These are phyloP conservation scores for Onychostruthus taczanowskii DNA, from an alignment of 2,113 vertebrate genomes.

Conservation along the genomic window DNA sequence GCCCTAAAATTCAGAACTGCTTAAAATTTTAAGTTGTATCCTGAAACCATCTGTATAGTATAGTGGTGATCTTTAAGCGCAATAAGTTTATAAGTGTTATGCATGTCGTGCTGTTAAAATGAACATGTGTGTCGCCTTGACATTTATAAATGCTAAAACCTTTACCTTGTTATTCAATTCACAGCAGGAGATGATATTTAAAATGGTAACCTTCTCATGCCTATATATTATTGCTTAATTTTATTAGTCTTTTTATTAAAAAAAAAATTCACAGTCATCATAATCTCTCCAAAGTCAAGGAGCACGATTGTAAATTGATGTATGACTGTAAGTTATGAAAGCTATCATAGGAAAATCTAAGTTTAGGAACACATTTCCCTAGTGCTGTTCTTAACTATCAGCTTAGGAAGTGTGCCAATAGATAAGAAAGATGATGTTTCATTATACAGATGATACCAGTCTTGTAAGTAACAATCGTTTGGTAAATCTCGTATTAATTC, in stretches of 20 bases:
- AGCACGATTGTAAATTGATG: background rate
- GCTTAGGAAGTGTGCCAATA: background rate
- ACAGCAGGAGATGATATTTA: constrained; percentile 15
- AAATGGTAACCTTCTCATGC: background rate
- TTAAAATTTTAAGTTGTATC: background rate
- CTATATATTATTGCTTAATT: constrained; percentile 28
- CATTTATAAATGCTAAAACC: constrained; percentile 46
- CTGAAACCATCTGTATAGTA: background rate
- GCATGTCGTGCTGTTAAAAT: constrained; percentile 6
- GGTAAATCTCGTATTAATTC: background rate
- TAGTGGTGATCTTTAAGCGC: background rate
- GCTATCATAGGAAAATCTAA: background rate
- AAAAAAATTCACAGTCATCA: background rate
- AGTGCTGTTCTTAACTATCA: background rate
- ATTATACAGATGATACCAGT: background rate
- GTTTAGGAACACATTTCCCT: background rate
- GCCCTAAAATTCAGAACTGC: background rate
- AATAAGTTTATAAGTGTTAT: background rate
- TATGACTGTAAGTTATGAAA: background rate
- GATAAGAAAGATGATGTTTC: background rate
- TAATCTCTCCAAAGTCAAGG: background rate
- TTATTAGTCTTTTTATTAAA: constrained; percentile 23
- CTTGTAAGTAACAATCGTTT: background rate
- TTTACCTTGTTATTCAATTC: constrained; percentile 33
- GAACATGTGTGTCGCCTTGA: background rate